Percentiles rank a stretch among this genome's conserved stretches.
phyloP scores from a whole-genome alignment of 1,140 invertebrate species.

The Bombus haemorrhoidalis region DNA sequence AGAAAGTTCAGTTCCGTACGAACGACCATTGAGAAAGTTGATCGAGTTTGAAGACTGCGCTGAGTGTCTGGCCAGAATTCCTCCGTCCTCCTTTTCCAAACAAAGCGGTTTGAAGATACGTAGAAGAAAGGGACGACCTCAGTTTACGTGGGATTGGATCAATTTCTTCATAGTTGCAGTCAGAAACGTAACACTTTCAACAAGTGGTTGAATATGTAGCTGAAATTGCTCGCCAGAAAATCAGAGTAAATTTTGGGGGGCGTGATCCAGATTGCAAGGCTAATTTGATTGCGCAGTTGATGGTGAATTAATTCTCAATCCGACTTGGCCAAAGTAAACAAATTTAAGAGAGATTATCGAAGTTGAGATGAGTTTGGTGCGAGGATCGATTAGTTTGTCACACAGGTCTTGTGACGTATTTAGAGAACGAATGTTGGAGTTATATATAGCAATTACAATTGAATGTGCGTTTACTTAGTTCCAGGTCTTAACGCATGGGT shows the following conservation, averaged over 20 bases:
- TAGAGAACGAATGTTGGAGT: no score
- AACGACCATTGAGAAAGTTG: background rate
- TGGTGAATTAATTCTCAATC: background rate
- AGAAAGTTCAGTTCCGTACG: background rate
- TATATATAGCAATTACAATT: no score
- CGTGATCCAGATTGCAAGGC: no score
- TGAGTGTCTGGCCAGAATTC: background rate
- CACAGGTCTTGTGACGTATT: no score
- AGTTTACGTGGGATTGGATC: background rate
- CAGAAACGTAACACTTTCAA: slow-evolving; percentile 9
- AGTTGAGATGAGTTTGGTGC: background rate
- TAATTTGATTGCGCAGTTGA: background rate
- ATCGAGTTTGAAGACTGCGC: background rate
- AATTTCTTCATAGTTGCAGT: background rate
- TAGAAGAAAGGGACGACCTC: background rate
- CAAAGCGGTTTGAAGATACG: background rate
- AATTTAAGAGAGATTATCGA: background rate
- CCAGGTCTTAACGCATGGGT: no score
- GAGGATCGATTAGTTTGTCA: background rate
- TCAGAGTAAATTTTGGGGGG: no score
- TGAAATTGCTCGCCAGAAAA: background rate
- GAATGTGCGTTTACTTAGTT: no score
- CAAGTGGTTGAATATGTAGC: slow-evolving; percentile 17
- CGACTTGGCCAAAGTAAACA: background rate
- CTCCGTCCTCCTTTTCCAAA: background rate